phyloP scores from a whole-genome alignment of 2,888 invertebrate species.

The Meloe dianella region DNA sequence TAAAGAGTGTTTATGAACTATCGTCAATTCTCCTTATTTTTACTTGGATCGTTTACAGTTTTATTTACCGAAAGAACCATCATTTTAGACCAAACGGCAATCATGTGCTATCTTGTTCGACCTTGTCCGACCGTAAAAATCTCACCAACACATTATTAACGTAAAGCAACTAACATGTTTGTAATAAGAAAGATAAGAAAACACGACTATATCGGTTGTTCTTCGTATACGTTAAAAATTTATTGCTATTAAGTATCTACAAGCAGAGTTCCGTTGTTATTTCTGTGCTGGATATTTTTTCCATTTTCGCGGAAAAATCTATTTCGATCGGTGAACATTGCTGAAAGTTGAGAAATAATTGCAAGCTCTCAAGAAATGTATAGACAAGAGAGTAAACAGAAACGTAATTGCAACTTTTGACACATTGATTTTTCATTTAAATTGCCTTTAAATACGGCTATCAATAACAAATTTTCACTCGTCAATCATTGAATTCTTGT shows the following conservation, averaged over 20 bases:
- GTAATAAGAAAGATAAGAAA: slow-evolving; percentile 9
- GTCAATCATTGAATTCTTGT: no score
- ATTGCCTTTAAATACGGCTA: not conserved
- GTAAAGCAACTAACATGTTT: not conserved
- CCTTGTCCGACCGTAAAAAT: slow-evolving; percentile 21
- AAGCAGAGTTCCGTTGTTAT: not conserved
- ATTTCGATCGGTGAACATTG: not conserved
- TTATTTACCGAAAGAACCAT: not conserved
- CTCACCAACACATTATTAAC: slow-evolving; percentile 16
- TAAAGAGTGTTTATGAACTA: no score
- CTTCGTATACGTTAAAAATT: slow-evolving; percentile 19
- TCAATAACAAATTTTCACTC: not conserved
- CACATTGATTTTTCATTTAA: not conserved
- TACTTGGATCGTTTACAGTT: not conserved
- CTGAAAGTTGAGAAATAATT: not conserved
- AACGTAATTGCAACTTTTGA: not conserved
- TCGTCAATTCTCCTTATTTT: not conserved
- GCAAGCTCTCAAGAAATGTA: not conserved
- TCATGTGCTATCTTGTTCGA: slow-evolving; percentile 21
- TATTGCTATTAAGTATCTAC: slow-evolving; percentile 16
- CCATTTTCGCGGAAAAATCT: not conserved
- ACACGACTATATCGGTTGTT: not conserved
- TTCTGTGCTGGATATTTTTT: no score
- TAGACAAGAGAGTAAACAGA: not conserved
- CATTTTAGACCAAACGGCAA: slow-evolving; percentile 7